Conservation (phyloP, 1,140 invertebrate species). For the Hyles euphorbiae region DNA sequence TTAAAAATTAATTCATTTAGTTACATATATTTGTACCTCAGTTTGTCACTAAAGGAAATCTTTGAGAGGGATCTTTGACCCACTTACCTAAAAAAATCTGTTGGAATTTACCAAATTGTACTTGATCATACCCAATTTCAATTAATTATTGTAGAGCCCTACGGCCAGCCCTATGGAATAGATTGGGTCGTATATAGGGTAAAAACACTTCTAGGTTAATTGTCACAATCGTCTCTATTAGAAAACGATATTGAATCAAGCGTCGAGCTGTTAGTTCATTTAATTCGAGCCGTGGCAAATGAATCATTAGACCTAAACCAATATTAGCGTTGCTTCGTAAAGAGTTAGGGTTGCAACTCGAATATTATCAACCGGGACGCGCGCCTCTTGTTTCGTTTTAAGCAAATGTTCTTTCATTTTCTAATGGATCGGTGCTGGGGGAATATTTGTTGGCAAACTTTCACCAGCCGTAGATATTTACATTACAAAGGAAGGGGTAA, state of each 20-base stretch:
- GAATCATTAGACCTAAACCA: slow-evolving; percentile 55
- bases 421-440: slow-evolving; percentile 56
- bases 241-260: neutral
- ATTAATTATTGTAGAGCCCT: no score
- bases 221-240: no score
- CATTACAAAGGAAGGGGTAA: slow-evolving; percentile 60
- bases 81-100: no score
- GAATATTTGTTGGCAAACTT: slow-evolving; percentile 58
- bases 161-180: no score
- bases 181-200: no score
- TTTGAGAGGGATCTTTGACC: no score
- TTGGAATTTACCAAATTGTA: no score
- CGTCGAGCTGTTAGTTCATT: neutral
- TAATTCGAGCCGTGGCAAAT: slow-evolving; percentile 28
- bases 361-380: slow-evolving; percentile 31
- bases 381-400: slow-evolving; percentile 40
- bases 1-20: no score
- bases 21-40: no score
- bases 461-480: slow-evolving; percentile 54
- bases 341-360: slow-evolving; percentile 28
- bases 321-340: slow-evolving; percentile 41
- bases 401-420: slow-evolving; percentile 58
- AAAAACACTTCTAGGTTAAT: no score
- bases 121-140: no score
- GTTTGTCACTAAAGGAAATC: no score